These are phyloP conservation scores for Notolepis coatsorum DNA, from an alignment of 2,797 vertebrate species.

Conservation along the genomic window DNA sequence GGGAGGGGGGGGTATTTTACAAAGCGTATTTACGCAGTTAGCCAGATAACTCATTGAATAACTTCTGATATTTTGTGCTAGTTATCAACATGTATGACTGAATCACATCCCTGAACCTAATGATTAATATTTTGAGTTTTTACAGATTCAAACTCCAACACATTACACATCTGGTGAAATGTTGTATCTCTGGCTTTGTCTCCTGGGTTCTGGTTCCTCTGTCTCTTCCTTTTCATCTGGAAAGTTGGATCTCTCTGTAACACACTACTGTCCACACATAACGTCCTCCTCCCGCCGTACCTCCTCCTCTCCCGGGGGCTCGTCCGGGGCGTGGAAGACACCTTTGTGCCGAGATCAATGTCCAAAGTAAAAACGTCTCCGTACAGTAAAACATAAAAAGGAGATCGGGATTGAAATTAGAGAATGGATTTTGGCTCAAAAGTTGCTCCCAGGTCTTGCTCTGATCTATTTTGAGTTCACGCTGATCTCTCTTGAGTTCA, in stretches of 20 bases:
- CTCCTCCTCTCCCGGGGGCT: slow-evolving; percentile 29
- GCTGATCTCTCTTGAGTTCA: slow-evolving; percentile 18
- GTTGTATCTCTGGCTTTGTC: no score
- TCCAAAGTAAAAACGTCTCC: background rate
- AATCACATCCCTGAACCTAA: no score
- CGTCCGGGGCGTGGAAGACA: slow-evolving; percentile 19
- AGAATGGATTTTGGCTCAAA: slow-evolving; percentile 32
- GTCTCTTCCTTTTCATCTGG: slow-evolving; percentile 55
- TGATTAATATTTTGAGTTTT: no score
- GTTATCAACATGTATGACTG: no score
- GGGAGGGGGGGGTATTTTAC: no score
- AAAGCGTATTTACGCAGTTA: no score
- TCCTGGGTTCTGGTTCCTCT: slow-evolving; percentile 54
- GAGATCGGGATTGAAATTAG: background rate
- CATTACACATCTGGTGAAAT: no score
- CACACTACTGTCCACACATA: slow-evolving; percentile 35
- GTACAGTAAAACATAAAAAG: background rate
- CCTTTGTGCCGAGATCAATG: slow-evolving; percentile 28
- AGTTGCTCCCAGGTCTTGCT: slow-evolving; percentile 44
- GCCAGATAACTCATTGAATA: no score
- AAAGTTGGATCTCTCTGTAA: slow-evolving; percentile 48
- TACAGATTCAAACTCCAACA: no score
- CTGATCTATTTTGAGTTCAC: slow-evolving; percentile 37
- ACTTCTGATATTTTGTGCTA: no score
- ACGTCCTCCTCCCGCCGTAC: slow-evolving; percentile 36